These are phyloP conservation scores for Sipha maydis DNA, from an alignment of 2,888 invertebrate species.

Conservation along the genomic window DNA sequence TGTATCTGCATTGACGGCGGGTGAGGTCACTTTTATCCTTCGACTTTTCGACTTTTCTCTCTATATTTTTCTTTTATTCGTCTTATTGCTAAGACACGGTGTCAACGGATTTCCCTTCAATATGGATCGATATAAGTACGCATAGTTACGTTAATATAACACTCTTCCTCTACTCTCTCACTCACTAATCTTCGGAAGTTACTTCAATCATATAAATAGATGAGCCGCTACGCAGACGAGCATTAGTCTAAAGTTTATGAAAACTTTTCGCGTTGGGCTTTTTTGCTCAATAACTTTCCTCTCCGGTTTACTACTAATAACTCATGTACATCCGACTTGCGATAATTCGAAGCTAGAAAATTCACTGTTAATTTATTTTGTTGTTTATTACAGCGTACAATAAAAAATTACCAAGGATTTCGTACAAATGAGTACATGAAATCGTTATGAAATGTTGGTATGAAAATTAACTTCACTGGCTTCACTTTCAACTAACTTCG, in stretches of 20 bases:
- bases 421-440: neutral
- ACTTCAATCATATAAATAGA: neutral
- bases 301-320: neutral
- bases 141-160: conserved; percentile 5
- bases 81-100: neutral
- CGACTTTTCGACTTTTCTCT: neutral
- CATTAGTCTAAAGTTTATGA: neutral
- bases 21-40: neutral
- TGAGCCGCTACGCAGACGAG: neutral
- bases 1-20: neutral
- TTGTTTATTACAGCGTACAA: neutral
- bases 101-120: conserved; percentile 30
- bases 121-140: neutral
- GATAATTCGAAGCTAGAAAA: neutral
- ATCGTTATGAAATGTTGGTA: neutral
- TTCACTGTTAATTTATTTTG: neutral
- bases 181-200: neutral
- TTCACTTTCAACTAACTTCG: too few species aligned
- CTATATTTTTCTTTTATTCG: neutral
- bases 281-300: neutral
- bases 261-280: neutral
- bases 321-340: neutral
- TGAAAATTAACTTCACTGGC: too few species aligned
- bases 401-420: neutral
- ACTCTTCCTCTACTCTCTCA: neutral